Evolutionary conservation across 2,113 vertebrate species (phyloP).

Genomic region (Serilophus lunatus): DNA sequence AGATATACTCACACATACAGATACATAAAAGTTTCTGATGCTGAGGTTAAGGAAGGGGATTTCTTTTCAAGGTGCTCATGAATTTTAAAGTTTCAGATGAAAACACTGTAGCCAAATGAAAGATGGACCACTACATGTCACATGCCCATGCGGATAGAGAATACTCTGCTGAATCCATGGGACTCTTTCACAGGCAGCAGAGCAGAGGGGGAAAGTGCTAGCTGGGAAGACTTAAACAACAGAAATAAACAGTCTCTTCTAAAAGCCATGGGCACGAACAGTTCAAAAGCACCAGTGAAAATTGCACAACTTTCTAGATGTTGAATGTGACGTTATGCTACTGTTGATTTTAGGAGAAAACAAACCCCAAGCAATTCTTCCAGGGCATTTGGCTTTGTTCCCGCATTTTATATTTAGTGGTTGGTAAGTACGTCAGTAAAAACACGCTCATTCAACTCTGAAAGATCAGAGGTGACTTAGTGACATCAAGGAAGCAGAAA

Average conservation of each 20-base stretch:
- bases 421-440: conserved; percentile 21
- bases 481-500: conserved; percentile 43
- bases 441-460: not conserved
- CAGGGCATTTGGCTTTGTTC: not conserved
- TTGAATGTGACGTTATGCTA: not conserved
- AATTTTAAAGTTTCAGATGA: not conserved
- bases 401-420: not conserved
- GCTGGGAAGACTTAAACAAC: not conserved
- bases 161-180: not conserved
- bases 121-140: not conserved
- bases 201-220: not conserved
- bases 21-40: not conserved
- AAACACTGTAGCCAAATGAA: not conserved
- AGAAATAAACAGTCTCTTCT: not conserved
- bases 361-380: not conserved
- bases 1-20: not conserved
- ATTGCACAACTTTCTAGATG: not conserved
- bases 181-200: not conserved
- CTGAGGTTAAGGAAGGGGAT: no score
- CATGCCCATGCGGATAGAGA: fast-evolving
- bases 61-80: not conserved
- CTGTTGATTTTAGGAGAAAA: not conserved
- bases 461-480: not conserved
- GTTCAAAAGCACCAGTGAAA: not conserved
- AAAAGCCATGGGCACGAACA: not conserved